Evolutionary conservation across 2,113 vertebrate species (phyloP).

Genomic region (Carassius gibelio): DNA sequence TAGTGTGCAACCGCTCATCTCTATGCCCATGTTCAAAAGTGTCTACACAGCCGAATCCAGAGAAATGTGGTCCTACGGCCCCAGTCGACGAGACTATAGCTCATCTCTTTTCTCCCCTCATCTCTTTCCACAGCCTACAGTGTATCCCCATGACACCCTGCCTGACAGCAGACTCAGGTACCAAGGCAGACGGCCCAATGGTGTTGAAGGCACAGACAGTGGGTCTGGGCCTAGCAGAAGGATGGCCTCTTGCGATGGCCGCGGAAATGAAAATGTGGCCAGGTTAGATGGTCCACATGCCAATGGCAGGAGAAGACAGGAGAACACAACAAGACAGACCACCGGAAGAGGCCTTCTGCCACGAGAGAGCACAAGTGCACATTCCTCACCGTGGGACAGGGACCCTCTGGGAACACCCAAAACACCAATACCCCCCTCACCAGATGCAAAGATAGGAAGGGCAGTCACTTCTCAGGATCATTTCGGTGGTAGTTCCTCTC

Average conservation of each 20-base stretch:
- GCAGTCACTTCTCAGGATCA: constrained; percentile 63
- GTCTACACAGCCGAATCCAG: constrained; percentile 69
- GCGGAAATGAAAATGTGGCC: constrained; percentile 61
- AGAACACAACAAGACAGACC: constrained; percentile 60
- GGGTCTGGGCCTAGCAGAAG: constrained; percentile 68
- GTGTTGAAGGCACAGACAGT: constrained; percentile 72
- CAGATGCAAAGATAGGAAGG: constrained; percentile 66
- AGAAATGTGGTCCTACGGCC: constrained; percentile 73
- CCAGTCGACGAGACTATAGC: constrained; percentile 68
- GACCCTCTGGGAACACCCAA: constrained; percentile 67
- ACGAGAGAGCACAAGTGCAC: constrained; percentile 70
- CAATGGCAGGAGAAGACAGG: constrained; percentile 72
- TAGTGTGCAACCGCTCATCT: constrained; percentile 63
- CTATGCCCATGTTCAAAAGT: constrained; percentile 71
- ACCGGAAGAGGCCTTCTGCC: constrained; percentile 62
- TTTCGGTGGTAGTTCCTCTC: constrained; percentile 60
- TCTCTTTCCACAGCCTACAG: constrained; percentile 65
- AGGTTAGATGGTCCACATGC: constrained; percentile 65
- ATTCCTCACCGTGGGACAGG: constrained; percentile 73
- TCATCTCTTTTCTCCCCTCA: constrained; percentile 68
- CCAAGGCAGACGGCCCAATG: constrained; percentile 72
- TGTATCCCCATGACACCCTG: constrained; percentile 67
- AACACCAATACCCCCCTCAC: constrained; percentile 61
- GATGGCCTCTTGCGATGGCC: constrained; percentile 64
- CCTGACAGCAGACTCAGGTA: constrained; percentile 69